Base-by-base conservation (phyloP, 2,888 invertebrate species). In the Scaptomyza polygonia region DNA sequence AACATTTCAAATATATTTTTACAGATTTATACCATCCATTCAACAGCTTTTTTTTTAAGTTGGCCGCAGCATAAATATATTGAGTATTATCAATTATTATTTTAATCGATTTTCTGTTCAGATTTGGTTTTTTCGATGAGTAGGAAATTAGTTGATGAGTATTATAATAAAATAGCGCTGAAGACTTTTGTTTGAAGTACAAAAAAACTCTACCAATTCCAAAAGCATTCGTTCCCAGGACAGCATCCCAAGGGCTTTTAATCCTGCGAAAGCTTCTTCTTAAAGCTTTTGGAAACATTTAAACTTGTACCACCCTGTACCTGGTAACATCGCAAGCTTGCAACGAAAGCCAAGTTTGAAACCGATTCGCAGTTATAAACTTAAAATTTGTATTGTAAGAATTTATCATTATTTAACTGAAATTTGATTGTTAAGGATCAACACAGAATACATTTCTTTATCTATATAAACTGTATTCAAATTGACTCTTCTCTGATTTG, bases 301-400 rank as follows among this genome's bases (percentile, higher is more conserved):
- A 6, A 18, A 21, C 34, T 30, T 34, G 14, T n/a, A n/a, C n/a
- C 71, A 71, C 61, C 68, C 55, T 67, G 69, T 9, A n/a, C 0
- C 58, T 7, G 16, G 6, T n/a, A 18, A 6, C 7, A 16, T n/a
- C 8, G 5, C 5, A 9, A 25, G 7, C 3, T 36, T 11, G 4
- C 6, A 30, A 18, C 8, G 6, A 27, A 14, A 73, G 68, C 36
- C 0, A 30, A 53, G 55, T 16, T 45, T 6, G 1, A 32, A 61
- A 67, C 71, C 74, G 21, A 43, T 12, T 18, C 3, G 6, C 27
- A n/a, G 32, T 16, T 42, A 40, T n/a, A 5, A 2, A 25, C n/a
- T 18, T 40, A 7, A 4, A 16, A 30, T 16, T 32, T 48, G 14
- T 8, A 1, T 11, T 54, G 11, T 1, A n/a, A 2, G 0, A 4